Conservation (phyloP, 37 sponge, comb jelly and placozoan species). For the Bolinopsis microptera region DNA sequence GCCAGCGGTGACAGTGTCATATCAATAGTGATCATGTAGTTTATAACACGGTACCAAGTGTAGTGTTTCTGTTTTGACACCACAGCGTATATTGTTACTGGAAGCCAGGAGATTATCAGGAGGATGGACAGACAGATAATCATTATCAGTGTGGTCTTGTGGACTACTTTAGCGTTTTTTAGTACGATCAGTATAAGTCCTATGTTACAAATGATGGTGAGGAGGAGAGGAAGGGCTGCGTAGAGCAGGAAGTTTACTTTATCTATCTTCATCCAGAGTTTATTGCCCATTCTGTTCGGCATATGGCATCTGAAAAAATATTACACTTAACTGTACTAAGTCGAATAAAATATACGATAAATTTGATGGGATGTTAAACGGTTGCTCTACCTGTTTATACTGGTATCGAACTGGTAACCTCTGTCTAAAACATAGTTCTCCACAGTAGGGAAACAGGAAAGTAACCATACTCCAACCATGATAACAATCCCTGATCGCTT, state of each 20-base stretch:
- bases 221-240: not conserved
- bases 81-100: not conserved
- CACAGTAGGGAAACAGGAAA: not conserved
- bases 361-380: too few species aligned
- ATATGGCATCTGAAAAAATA: not conserved
- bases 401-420: not conserved
- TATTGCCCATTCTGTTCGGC: not conserved
- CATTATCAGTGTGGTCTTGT: not conserved
- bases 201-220: not conserved
- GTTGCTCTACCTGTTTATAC: slow-evolving; percentile 22
- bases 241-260: not conserved
- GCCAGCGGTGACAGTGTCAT: not conserved
- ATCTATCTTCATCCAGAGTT: not conserved
- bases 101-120: not conserved
- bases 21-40: slow-evolving; percentile 39
- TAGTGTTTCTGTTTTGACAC: not conserved
- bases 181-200: not conserved
- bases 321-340: not conserved
- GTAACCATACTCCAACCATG: not conserved
- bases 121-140: not conserved
- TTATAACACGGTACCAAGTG: not conserved
- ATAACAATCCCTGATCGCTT: not conserved
- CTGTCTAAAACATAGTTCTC: slow-evolving; percentile 3
- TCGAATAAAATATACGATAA: too few species aligned
- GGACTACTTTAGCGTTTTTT: not conserved